Conservation (phyloP, 2,113 vertebrate species). For the Cheirogaleus medius region DNA sequence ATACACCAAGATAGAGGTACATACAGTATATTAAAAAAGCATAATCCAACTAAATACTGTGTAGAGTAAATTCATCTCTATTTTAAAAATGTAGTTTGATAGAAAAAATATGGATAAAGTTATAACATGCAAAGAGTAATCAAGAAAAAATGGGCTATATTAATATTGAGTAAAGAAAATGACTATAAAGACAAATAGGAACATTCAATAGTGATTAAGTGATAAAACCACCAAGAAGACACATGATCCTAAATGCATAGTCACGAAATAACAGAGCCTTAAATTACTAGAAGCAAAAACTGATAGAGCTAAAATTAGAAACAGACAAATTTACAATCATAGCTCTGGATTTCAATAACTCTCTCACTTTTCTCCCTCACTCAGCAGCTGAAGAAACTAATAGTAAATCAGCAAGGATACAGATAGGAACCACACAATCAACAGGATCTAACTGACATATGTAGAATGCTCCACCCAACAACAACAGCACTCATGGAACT, state of each 20-base stretch:
- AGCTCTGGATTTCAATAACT: not conserved
- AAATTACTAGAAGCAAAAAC: not conserved
- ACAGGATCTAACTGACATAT: not conserved
- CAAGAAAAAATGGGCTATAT: not conserved
- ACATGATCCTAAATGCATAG: not conserved
- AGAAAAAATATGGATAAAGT: not conserved
- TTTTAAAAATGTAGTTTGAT: not conserved
- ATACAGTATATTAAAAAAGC: not conserved
- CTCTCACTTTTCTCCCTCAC: not conserved
- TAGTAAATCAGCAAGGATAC: not conserved
- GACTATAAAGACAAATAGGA: not conserved
- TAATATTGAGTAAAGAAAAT: not conserved
- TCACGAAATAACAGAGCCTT: not conserved
- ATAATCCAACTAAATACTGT: not conserved
- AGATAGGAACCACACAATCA: not conserved
- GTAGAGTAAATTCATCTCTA: not conserved
- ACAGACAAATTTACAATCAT: not conserved
- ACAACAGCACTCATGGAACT: not conserved
- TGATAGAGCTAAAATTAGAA: not conserved
- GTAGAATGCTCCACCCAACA: not conserved
- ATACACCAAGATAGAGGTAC: not conserved
- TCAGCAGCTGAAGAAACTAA: not conserved
- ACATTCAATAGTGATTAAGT: not conserved
- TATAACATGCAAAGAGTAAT: not conserved
- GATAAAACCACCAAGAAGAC: not conserved